Evolutionary conservation across 2,113 vertebrate species (phyloP), one percentile per base, ranked within the genome.

Genomic region (Murina feae): DNA sequence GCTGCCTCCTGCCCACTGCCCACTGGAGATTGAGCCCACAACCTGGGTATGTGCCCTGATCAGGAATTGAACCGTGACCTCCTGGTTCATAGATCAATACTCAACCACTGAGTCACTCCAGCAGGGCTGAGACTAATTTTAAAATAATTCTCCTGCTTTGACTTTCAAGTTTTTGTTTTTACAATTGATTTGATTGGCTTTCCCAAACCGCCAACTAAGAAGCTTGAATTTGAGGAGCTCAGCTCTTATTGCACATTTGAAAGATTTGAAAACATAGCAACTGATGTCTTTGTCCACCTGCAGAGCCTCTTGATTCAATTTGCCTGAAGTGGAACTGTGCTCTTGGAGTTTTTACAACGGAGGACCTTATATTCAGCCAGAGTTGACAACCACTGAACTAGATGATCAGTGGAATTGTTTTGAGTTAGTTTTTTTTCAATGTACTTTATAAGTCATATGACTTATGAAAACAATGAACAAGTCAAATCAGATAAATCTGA

Each of bases 111-210:
- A 60, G 58, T 60, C 58, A 60, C 58, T 60, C 58, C 58, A 25
- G 4, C 23, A 11, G 58, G 58, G 25, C 58, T 60, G 23, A 60
- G 28, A 32, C 60, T 65, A 65, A 65, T 32, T 63, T 83, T 87
- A 3, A 51, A 76, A 42, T 12, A 47, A 85, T n/a, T 39, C 86
- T 71, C 1, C 94, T 60, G 69, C 49, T 63, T 75, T 93, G 42
- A 6, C 23, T 84, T 93, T 83, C 32, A 66, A 80, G 7, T 65
- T 89, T 96, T 71, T 87, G 42, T n/a, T 93, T 92, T 91, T n/a
- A 65, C n/a, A 49, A 49, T n/a, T 53, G 6, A 89, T 82, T 37
- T 21, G 9, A 35, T n/a, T 86, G 83, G 20, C 14, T 86, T 91
- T 63, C 37, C 9, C 23, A 28, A 60, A 5, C 21, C 80, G 9